Conservation (phyloP, 2,113 vertebrate genomes). For the Scopus umbretta region DNA sequence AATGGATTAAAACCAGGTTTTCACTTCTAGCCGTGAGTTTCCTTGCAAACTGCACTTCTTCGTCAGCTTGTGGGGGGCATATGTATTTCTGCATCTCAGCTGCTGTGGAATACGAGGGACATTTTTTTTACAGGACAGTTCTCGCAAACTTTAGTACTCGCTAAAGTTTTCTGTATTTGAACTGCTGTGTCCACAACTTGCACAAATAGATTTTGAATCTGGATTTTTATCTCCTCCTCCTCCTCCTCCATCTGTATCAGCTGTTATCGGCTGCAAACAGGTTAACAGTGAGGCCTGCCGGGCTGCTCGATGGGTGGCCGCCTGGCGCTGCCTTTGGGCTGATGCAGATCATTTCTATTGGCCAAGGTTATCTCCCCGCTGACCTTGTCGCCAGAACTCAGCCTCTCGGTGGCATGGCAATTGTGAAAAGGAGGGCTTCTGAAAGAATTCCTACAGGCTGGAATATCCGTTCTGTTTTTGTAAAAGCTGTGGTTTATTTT, state of each 20-base stretch:
- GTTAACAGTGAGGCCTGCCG: not conserved
- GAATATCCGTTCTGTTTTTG: not conserved
- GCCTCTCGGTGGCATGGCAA: fast-evolving
- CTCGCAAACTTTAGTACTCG: not conserved
- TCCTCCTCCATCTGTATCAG: not conserved
- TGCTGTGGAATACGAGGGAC: not conserved
- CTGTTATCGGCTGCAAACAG: not conserved
- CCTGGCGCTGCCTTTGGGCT: not conserved
- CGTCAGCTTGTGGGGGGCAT: not conserved
- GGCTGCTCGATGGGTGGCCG: conserved; percentile 2
- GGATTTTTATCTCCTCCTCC: conserved; percentile 2
- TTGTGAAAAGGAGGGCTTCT: not conserved
- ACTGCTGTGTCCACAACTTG: not conserved
- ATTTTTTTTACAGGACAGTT: not conserved
- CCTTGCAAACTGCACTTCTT: not conserved
- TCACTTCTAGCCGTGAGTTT: not conserved
- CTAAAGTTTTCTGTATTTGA: not conserved
- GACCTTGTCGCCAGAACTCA: conserved; percentile 14
- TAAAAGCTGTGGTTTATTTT: not conserved
- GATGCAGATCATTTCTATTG: conserved; percentile 13
- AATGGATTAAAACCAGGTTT: conserved; percentile 36
- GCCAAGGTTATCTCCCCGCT: conserved; percentile 34
- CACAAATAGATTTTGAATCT: not conserved
- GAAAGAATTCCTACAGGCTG: not conserved
- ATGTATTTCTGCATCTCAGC: not conserved